A percentile compares a stretch with the other conserved stretches of the same genome.
These are phyloP conservation scores for Calephelis virginiensis DNA, from an alignment of 1,140 invertebrate genomes.

Conservation along the genomic window DNA sequence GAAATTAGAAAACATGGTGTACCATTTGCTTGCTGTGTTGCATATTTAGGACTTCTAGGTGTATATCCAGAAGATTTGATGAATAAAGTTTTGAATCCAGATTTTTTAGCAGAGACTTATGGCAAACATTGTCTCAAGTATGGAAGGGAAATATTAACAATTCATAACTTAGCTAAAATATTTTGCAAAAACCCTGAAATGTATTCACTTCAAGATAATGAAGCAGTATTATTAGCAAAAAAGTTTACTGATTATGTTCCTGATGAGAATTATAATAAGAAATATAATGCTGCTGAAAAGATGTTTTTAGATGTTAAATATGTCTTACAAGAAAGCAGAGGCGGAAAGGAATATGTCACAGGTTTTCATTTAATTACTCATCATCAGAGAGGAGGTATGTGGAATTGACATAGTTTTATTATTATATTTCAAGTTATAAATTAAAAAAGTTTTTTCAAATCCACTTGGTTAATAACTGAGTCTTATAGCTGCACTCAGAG, in stretches of 20 bases:
- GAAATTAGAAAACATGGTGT: conserved; percentile 74
- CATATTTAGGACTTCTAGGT: conserved; percentile 70
- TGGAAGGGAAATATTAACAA: conserved; percentile 77
- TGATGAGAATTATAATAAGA: conserved; percentile 49
- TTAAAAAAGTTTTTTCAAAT: not conserved
- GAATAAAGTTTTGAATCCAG: conserved; percentile 59
- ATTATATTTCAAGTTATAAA: not conserved
- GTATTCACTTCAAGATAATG: conserved; percentile 65
- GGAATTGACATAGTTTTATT: not conserved
- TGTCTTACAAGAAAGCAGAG: conserved; percentile 51
- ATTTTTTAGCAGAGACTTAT: conserved; percentile 68
- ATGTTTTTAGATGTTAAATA: conserved; percentile 71
- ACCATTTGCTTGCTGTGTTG: conserved; percentile 68
- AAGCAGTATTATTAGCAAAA: conserved; percentile 65
- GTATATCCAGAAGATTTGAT: conserved; percentile 79
- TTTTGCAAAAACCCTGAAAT: conserved; percentile 78
- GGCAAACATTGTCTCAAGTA: conserved; percentile 55
- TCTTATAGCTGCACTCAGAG: no score
- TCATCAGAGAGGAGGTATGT: conserved; percentile 73
- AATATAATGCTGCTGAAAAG: conserved; percentile 62
- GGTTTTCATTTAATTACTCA: conserved; percentile 79
- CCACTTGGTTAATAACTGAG: not conserved
- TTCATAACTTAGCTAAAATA: conserved; percentile 79
- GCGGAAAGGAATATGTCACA: conserved; percentile 60
- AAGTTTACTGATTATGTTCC: conserved; percentile 75